Conservation (phyloP, 2,888 invertebrate species). For the Chrysomela aeneicollis region DNA sequence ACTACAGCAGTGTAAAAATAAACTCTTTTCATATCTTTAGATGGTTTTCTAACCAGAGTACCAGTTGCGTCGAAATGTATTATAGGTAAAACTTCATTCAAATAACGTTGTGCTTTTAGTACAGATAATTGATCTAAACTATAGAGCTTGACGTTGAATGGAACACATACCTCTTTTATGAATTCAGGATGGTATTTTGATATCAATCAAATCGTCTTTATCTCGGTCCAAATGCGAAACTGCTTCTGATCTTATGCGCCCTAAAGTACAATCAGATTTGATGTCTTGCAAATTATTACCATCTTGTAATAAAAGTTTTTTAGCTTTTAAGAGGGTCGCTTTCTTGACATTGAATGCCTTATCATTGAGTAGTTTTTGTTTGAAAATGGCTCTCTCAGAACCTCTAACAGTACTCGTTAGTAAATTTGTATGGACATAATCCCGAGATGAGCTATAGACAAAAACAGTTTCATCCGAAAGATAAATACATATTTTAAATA, state of each 20-base stretch:
- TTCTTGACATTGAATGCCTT: conserved; percentile 21
- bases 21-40: conserved; percentile 21
- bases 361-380: neutral
- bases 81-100: conserved; percentile 17
- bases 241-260: conserved; percentile 13
- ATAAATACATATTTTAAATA: conserved; percentile 1
- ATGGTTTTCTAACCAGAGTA: conserved; percentile 28
- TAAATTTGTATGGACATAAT: neutral
- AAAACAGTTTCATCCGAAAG: neutral
- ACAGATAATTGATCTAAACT: conserved; percentile 33
- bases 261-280: conserved; percentile 22
- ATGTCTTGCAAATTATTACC: conserved; percentile 20
- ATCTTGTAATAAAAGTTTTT: neutral
- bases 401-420: neutral
- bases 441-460: conserved; percentile 3
- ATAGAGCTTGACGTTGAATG: conserved; percentile 13
- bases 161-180: neutral
- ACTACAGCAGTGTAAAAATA: conserved; percentile 33
- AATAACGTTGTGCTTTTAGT: conserved; percentile 22
- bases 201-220: conserved; percentile 23
- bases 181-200: conserved; percentile 18
- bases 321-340: conserved; percentile 8
- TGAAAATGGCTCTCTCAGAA: neutral
- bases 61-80: conserved; percentile 42
- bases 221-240: neutral